Evolutionary conservation across 2,888 invertebrate genomes (phyloP).

Genomic region (Gari tellinella): DNA sequence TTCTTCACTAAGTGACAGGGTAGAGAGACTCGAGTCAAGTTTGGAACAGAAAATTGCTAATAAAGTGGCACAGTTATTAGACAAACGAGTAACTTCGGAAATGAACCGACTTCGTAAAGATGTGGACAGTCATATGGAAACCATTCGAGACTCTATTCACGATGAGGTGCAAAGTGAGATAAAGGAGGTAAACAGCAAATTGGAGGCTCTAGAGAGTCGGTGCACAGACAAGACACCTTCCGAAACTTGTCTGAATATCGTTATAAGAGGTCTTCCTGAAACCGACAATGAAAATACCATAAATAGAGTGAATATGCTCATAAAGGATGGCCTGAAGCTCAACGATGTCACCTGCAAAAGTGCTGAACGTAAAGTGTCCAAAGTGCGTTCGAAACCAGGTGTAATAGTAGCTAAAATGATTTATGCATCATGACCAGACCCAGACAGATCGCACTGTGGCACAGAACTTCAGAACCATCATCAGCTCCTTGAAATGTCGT

Average conservation of each 20-base stretch:
- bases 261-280: slow-evolving; percentile 9
- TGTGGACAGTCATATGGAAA: slow-evolving; percentile 7
- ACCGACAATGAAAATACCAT: slow-evolving; percentile 1
- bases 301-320: slow-evolving; percentile 10
- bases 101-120: neutral
- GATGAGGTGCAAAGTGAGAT: neutral
- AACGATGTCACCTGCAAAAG: neutral
- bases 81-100: slow-evolving; percentile 15
- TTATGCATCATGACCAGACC: slow-evolving; percentile 14
- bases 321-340: slow-evolving; percentile 13
- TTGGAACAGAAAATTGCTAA: slow-evolving; percentile 9
- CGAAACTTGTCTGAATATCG: slow-evolving; percentile 3
- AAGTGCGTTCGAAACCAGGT: neutral
- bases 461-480: slow-evolving; percentile 11
- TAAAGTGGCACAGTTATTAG: slow-evolving; percentile 14
- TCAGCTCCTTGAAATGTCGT: slow-evolving; percentile 4
- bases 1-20: slow-evolving; percentile 1
- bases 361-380: slow-evolving; percentile 11
- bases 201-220: neutral
- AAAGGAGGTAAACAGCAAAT: neutral
- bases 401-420: slow-evolving; percentile 17
- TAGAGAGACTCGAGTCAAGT: slow-evolving; percentile 8
- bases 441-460: slow-evolving; percentile 15
- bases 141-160: neutral
- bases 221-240: neutral